A percentile compares a stretch with the other conserved stretches of the same genome.
Conservation (phyloP, 2,797 vertebrate species). For the Protonibea diacanthus region DNA sequence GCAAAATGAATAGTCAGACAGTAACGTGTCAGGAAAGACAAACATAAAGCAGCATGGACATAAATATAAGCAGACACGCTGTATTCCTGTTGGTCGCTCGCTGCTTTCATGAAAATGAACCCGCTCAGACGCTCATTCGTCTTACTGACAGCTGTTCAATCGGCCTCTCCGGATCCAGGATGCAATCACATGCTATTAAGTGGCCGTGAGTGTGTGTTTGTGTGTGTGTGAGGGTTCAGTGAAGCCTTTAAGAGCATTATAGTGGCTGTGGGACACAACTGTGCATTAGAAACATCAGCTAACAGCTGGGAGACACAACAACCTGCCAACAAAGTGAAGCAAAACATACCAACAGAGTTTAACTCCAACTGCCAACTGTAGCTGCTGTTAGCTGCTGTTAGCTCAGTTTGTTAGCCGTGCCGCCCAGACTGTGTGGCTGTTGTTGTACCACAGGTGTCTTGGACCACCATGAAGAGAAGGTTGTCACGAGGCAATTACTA, state of each 20-base stretch:
- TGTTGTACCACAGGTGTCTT: no score
- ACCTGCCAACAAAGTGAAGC: no score
- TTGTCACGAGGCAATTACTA: no score
- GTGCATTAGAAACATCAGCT: no score
- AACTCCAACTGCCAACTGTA: no score
- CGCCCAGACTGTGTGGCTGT: no score
- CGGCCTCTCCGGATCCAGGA: conserved; percentile 16
- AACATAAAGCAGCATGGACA: background rate
- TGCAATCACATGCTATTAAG: conserved; percentile 33
- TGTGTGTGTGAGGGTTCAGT: conserved; percentile 14
- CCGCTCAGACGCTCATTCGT: conserved; percentile 34
- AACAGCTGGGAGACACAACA: no score
- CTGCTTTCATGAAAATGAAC: conserved; percentile 25
- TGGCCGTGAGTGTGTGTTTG: conserved; percentile 13
- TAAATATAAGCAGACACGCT: background rate
- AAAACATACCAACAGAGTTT: no score
- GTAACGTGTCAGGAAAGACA: background rate
- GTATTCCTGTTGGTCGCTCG: background rate
- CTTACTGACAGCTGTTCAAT: conserved; percentile 50
- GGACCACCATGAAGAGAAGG: no score
- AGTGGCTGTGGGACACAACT: no score
- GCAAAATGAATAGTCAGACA: background rate
- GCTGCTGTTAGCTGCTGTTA: no score
- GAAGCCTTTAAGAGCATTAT: background rate
- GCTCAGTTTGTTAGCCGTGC: no score